phyloP scores from a whole-genome alignment of 2,888 invertebrate genomes.

The Pyrrhia umbra region DNA sequence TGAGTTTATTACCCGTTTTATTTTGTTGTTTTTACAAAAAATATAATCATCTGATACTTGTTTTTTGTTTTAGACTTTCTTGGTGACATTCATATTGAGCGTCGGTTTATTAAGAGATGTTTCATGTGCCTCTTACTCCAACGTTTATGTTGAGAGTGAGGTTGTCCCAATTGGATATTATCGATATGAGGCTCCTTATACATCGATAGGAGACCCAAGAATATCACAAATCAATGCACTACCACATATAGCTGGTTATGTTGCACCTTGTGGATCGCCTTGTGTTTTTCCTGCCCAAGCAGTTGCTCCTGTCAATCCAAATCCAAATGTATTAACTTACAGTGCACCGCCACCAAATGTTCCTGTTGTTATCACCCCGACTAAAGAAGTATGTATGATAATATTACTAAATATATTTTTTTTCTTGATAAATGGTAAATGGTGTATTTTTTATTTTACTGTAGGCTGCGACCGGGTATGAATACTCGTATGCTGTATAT shows the following conservation, averaged over 20 bases:
- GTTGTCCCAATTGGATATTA: conserved; percentile 71
- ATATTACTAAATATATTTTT: background rate
- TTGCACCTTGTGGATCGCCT: conserved; percentile 78
- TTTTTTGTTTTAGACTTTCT: conserved; percentile 72
- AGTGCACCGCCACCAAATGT: conserved; percentile 69
- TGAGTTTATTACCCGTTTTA: conserved; percentile 77
- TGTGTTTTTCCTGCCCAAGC: conserved; percentile 75
- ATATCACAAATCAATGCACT: conserved; percentile 73
- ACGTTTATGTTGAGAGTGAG: conserved; percentile 79
- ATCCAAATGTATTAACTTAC: conserved; percentile 74
- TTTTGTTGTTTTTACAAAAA: too few species aligned
- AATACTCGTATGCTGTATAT: conserved; percentile 89
- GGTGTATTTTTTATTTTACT: conserved; percentile 32
- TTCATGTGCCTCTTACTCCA: conserved; percentile 76
- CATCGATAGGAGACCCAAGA: conserved; percentile 65
- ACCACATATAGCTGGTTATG: conserved; percentile 65
- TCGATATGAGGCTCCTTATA: conserved; percentile 74
- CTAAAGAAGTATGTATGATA: conserved; percentile 73
- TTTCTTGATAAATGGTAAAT: too few species aligned
- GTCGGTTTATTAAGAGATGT: conserved; percentile 64
- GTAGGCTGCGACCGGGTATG: conserved; percentile 76
- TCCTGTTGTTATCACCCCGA: conserved; percentile 73
- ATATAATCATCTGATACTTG: background rate
- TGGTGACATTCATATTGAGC: conserved; percentile 65
- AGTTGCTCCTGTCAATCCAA: conserved; percentile 65